Evolutionary conservation across 1,140 invertebrate genomes (phyloP).

Genomic region (Trissolcus basalis): DNA sequence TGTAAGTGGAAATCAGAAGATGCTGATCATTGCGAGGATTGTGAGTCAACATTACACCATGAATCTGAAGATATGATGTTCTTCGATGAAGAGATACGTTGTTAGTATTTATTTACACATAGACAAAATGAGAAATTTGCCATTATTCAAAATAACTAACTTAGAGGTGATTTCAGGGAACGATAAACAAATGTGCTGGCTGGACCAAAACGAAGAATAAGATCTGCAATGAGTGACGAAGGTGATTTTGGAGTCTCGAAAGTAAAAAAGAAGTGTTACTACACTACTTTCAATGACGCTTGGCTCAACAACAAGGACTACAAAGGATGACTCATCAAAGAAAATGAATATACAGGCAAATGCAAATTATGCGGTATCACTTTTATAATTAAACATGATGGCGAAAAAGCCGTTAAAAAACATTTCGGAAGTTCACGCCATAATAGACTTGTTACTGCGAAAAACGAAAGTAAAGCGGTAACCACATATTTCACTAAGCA

Average conservation of each 20-base stretch:
- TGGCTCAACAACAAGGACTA: slow-evolving; percentile 11
- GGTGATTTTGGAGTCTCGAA: neutral
- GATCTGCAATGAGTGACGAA: neutral
- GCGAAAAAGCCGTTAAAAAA: slow-evolving; percentile 12
- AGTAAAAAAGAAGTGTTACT: slow-evolving; percentile 14
- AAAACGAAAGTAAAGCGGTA: slow-evolving; percentile 3
- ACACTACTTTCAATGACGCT: slow-evolving; percentile 2
- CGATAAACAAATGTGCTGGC: too few relatives aligned
- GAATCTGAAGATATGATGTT: too few relatives aligned
- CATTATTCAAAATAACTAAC: too few relatives aligned
- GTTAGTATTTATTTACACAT: too few relatives aligned
- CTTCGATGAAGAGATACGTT: too few relatives aligned
- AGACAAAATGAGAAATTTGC: too few relatives aligned
- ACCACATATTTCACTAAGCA: slow-evolving; percentile 5
- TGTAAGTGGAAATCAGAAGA: too few relatives aligned
- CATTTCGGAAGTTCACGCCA: slow-evolving; percentile 9
- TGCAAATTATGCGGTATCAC: slow-evolving; percentile 10
- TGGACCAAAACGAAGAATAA: neutral
- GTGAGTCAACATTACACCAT: too few relatives aligned
- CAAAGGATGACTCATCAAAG: slow-evolving; percentile 10
- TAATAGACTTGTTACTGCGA: neutral
- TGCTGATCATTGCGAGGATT: too few relatives aligned
- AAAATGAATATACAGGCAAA: slow-evolving; percentile 11
- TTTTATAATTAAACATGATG: slow-evolving; percentile 18
- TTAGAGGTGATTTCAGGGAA: too few relatives aligned